Evolutionary conservation across 2,888 invertebrate genomes (phyloP).

Genomic region (Meghimatium bilineatum): DNA sequence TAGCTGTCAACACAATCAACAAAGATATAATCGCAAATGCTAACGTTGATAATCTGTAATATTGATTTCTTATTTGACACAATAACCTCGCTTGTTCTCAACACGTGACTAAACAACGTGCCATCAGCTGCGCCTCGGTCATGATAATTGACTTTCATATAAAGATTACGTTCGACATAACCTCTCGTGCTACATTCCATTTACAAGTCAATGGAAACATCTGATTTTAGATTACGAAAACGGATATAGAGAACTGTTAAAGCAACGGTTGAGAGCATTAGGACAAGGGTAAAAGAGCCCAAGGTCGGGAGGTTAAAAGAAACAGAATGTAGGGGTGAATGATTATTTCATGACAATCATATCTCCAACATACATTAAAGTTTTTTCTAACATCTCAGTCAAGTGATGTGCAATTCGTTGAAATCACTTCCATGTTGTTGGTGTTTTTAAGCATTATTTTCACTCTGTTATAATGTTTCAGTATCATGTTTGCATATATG

Average conservation of each 20-base stretch:
- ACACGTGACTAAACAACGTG: background rate
- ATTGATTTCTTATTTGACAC: background rate
- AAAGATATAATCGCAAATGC: background rate
- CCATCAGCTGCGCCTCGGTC: background rate
- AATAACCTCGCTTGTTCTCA: background rate
- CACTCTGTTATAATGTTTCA: too few species aligned
- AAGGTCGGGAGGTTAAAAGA: background rate
- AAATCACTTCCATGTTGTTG: too few species aligned
- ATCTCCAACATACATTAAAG: background rate
- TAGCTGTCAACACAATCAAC: background rate
- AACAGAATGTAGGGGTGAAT: background rate
- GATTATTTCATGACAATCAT: background rate
- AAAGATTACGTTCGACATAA: background rate
- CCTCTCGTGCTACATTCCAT: background rate
- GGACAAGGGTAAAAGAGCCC: background rate
- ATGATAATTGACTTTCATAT: background rate
- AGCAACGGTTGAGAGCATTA: background rate
- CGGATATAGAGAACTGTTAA: background rate
- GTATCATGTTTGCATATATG: too few species aligned
- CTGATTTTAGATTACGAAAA: background rate
- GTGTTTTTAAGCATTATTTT: too few species aligned
- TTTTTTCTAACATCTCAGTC: background rate
- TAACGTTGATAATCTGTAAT: background rate
- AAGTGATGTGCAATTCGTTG: too few species aligned
- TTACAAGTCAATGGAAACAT: slow-evolving; percentile 20